Evolutionary conservation across 2,888 invertebrate species (phyloP), one percentile per base, ranked within the genome.

Genomic region (Melinaea marsaeus): DNA sequence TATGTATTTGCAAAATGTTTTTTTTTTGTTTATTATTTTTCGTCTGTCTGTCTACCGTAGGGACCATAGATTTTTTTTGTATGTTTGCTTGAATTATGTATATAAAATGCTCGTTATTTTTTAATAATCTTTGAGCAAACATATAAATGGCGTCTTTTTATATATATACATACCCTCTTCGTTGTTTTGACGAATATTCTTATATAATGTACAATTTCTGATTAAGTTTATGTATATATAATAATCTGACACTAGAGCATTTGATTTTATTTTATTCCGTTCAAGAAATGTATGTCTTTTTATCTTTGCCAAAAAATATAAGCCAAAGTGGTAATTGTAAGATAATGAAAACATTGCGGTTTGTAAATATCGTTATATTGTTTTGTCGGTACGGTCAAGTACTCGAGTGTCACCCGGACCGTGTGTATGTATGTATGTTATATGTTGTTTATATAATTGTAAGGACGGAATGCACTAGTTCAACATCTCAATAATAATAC

Each of bases 61-160:
- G 88, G 88, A 88, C 88, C 88, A 88, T 88, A 88, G 88, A 82
- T 72, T 77, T 76, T 22, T 22, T 78, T 78, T 74, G 77, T 83
- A 79, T 81, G 80, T 80, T 75, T 72, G 77, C 79, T 81, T 78
- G 71, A 65, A 57, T 32, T 51, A 51, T 51, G 32, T 51, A 32
- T 51, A 51, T 62, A n/a, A 46, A 60, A 32, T 11, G 33, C 48
- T 58, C 32, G 57, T 47, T 58, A 54, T 55, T 57, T 58, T 58
- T 56, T 33, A 57, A 55, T 55, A 37, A 51, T 57, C 22, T 57
- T n/a, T 35, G 5, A 77, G 75, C 74, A 75, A 79, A 81, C 77
- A 75, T 79, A 75, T 79, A 79, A 75, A 78, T 77, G 71, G 72
- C 76, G 72, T 79, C 77, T 81, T 81, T 84, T 77, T 80, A 76